phyloP scores from a whole-genome alignment of 2,113 vertebrate genomes.

The Syrmaticus mikado region DNA sequence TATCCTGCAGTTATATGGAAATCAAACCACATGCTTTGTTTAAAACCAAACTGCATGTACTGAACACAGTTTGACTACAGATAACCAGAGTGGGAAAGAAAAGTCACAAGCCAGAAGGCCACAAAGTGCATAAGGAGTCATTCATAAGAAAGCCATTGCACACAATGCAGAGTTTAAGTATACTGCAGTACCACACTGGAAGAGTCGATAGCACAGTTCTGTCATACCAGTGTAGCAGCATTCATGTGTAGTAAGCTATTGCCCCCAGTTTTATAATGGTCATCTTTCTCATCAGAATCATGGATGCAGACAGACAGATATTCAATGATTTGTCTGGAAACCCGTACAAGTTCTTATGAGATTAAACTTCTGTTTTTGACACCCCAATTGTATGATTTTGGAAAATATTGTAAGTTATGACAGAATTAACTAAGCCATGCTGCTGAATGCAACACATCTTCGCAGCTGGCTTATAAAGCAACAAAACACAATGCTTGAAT shows the following conservation, averaged over 20 bases:
- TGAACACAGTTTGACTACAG: conserved; percentile 36
- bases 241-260: conserved; percentile 44
- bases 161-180: conserved; percentile 64
- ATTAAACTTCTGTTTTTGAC: conserved; percentile 10
- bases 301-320: not conserved
- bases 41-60: not conserved
- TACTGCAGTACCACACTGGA: conserved; percentile 44
- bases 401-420: conserved; percentile 5
- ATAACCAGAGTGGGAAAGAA: conserved; percentile 42
- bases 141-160: conserved; percentile 81
- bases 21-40: conserved; percentile 8
- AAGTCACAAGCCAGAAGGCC: conserved; percentile 82
- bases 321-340: conserved; percentile 38
- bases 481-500: conserved; percentile 1
- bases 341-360: not conserved
- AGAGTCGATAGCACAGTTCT: conserved; percentile 25
- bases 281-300: conserved; percentile 3
- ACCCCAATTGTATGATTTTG: not conserved
- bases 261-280: not conserved
- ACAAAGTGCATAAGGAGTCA: conserved; percentile 87
- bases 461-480: not conserved
- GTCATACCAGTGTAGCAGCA: conserved; percentile 53
- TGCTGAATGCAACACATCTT: not conserved
- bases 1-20: not conserved
- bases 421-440: not conserved